Evolutionary conservation across 2,888 invertebrate species (phyloP), one percentile per base, ranked within the genome.

Genomic region (Caenorhabditis parvicauda): DNA sequence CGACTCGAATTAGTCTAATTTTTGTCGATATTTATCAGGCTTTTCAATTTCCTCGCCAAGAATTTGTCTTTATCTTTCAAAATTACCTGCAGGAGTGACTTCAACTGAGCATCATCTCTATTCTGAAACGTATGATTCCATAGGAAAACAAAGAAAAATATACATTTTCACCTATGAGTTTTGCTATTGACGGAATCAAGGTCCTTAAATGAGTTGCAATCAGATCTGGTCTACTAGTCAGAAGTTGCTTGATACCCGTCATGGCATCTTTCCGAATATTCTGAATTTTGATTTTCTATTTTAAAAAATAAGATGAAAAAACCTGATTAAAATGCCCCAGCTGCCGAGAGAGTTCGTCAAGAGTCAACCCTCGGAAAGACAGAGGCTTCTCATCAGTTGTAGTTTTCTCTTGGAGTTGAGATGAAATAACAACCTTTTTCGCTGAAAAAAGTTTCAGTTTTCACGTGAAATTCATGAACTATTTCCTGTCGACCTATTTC

Each of bases 281-380:
- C 67, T 70, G 54, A 27, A 67, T n/a, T n/a, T n/a, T n/a, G n/a
- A n/a, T n/a, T n/a, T n/a, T n/a, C n/a, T n/a, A n/a, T 45, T 45
- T 29, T 29, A n/a, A 42, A 28, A 38, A 38, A 27, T 24, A 28
- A n/a, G n/a, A n/a, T 29, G 12, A 37, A 44, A 48, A 0, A 4
- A 70, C 67, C 50, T 69, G 62, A 54, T 72, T 76, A 54, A 71
- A 75, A 45, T 76, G 76, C 19, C 74, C 71, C 21, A 76, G 54
- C 41, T 75, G 76, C 43, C 64, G 63, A 44, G 67, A 67, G 17
- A 74, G 46, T 22, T 75, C 72, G n/a, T 74, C 74, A 25, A 75
- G 56, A 6, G 70, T 64, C 22, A 70, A 51, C 22, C 71, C 70
- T 29, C 73, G 60, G 27, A 64, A 65, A 42, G 58, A 53, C n/a